phyloP scores from a whole-genome alignment of 2,888 invertebrate genomes.

The Lepidochitona cinerea region DNA sequence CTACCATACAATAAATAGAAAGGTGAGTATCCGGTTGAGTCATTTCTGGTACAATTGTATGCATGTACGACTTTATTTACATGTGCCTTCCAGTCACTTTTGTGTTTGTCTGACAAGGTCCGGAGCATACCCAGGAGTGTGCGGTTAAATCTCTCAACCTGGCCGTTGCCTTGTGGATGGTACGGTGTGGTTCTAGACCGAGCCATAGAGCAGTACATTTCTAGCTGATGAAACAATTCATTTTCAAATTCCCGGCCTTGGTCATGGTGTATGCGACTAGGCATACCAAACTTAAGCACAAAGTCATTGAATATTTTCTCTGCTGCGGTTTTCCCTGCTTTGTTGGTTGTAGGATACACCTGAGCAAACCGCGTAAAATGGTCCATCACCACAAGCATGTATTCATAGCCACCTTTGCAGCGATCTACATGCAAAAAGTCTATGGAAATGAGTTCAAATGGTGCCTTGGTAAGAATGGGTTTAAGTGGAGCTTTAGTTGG shows the following conservation, averaged over 20 bases:
- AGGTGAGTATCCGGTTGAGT: not conserved
- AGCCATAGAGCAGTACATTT: not conserved
- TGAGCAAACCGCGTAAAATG: slow-evolving; percentile 18
- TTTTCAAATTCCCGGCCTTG: slow-evolving; percentile 12
- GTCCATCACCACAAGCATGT: slow-evolving; percentile 13
- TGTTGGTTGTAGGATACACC: slow-evolving; percentile 12
- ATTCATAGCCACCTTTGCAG: slow-evolving; percentile 13
- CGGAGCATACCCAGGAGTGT: not conserved
- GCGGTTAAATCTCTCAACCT: not conserved
- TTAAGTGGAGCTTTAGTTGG: not conserved
- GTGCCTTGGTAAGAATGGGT: slow-evolving; percentile 4
- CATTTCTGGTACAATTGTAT: not conserved
- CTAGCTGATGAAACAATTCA: not conserved
- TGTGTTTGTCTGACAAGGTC: not conserved
- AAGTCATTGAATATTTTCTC: slow-evolving; percentile 5
- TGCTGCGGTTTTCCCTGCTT: slow-evolving; percentile 6
- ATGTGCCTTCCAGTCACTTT: not conserved
- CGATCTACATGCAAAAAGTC: slow-evolving; percentile 13
- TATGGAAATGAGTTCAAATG: slow-evolving; percentile 15
- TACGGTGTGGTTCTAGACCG: not conserved
- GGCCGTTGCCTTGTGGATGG: not conserved
- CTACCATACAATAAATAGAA: not conserved
- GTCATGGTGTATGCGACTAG: not conserved
- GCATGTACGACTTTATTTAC: slow-evolving; percentile 2
- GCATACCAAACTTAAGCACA: slow-evolving; percentile 8